These are phyloP conservation scores for Salticus scenicus DNA, from an alignment of 2,888 invertebrate genomes.

Conservation along the genomic window DNA sequence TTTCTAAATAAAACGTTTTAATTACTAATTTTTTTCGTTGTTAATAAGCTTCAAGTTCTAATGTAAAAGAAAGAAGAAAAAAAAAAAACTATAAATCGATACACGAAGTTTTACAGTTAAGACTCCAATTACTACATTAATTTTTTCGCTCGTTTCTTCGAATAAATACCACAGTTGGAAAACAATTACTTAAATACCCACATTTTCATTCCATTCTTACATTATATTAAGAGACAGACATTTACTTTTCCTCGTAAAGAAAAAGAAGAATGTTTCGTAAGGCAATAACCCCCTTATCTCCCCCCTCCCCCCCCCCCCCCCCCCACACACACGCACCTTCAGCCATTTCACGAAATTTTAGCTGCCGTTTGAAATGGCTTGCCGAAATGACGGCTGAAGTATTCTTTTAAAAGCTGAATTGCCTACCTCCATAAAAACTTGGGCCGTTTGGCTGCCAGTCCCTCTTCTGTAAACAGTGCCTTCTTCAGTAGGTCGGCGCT, in stretches of 20 bases:
- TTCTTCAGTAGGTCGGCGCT: conserved; percentile 35
- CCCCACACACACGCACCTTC: not conserved
- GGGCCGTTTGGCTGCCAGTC: conserved; percentile 10
- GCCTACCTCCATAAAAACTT: conserved; percentile 32
- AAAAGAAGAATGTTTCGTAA: not conserved
- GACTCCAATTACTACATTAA: too few relatives aligned
- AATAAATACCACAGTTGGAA: not conserved
- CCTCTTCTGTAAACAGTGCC: conserved; percentile 54
- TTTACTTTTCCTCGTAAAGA: not conserved
- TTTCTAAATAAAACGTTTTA: too few relatives aligned
- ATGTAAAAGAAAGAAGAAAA: too few relatives aligned
- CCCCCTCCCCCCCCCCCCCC: not conserved
- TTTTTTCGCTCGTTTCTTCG: too few relatives aligned
- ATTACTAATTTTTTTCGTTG: too few relatives aligned
- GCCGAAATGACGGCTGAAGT: conserved; percentile 50
- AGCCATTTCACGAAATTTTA: conserved; percentile 36
- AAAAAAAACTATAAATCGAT: too few relatives aligned
- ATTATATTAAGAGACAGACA: not conserved
- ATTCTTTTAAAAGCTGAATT: conserved; percentile 58
- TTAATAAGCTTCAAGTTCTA: too few relatives aligned
- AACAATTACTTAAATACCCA: conserved; percentile 5
- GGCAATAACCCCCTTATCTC: conserved; percentile 11
- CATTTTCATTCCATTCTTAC: not conserved
- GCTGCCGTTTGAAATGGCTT: conserved; percentile 32
- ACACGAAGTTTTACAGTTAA: too few relatives aligned